phyloP scores from a whole-genome alignment of 2,888 invertebrate species.

The Iselma pallidipennis region DNA sequence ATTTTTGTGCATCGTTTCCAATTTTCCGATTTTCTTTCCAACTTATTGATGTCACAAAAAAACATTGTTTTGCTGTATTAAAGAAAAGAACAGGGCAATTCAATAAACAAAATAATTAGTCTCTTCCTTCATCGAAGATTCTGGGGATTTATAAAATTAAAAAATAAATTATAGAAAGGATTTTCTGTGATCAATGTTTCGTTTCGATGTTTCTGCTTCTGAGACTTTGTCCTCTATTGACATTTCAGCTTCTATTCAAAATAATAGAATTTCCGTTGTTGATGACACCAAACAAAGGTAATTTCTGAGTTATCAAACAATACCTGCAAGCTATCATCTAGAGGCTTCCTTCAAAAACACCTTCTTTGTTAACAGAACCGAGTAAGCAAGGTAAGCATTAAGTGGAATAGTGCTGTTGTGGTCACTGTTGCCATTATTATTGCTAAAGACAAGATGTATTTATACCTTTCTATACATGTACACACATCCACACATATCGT shows the following conservation, averaged over 20 bases:
- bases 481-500: too few relatives aligned
- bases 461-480: background rate
- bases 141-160: too few relatives aligned
- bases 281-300: background rate
- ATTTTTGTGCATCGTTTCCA: too few relatives aligned
- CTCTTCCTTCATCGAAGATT: too few relatives aligned
- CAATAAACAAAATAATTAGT: too few relatives aligned
- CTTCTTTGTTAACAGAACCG: background rate
- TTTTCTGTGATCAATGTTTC: too few relatives aligned
- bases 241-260: background rate
- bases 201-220: too few relatives aligned
- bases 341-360: background rate
- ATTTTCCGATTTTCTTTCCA: too few relatives aligned
- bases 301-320: slow-evolving; percentile 18
- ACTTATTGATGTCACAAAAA: too few relatives aligned
- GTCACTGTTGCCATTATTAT: background rate
- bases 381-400: background rate
- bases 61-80: too few relatives aligned
- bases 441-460: background rate
- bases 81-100: too few relatives aligned
- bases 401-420: background rate
- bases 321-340: background rate
- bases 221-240: background rate
- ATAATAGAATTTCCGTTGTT: background rate
- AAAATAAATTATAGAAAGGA: too few relatives aligned